These are phyloP conservation scores for Etheostoma spectabile DNA, from an alignment of 2,113 vertebrate species.

Conservation along the genomic window DNA sequence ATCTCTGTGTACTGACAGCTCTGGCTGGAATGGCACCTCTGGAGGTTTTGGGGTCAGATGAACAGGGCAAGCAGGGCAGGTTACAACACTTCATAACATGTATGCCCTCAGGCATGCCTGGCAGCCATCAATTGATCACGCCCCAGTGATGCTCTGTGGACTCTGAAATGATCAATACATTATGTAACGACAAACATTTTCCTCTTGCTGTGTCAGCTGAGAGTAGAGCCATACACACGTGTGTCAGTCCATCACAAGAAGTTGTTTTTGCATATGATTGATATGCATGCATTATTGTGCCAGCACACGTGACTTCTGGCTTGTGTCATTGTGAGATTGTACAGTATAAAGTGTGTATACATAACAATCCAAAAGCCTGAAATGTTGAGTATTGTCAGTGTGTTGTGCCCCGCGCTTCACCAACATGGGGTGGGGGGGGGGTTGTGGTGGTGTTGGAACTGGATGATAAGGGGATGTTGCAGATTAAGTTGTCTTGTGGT, in stretches of 20 bases:
- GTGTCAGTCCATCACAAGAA: background rate
- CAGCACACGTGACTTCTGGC: background rate
- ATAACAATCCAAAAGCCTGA: background rate
- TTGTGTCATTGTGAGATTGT: background rate
- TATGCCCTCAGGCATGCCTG: constrained; percentile 37
- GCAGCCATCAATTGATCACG: constrained; percentile 13
- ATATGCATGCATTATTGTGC: background rate
- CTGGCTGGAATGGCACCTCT: constrained; percentile 50
- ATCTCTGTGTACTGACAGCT: background rate
- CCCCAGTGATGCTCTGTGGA: constrained; percentile 36
- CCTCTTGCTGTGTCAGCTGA: background rate
- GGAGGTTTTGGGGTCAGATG: constrained; percentile 41
- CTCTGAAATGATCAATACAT: constrained; percentile 37
- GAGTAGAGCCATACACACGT: background rate
- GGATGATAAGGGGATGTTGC: constrained; percentile 60
- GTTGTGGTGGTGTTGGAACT: constrained; percentile 17
- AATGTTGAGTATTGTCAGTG: background rate
- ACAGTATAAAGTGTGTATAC: background rate
- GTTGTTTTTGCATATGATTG: background rate
- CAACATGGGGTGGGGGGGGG: constrained; percentile 1
- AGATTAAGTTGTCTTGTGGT: constrained; percentile 41
- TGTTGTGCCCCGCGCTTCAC: background rate
- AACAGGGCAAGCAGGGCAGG: constrained; percentile 50
- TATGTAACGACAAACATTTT: constrained; percentile 20
- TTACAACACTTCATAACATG: constrained; percentile 66